Conservation (phyloP, 2,113 vertebrate species). For the Columbina picui region DNA sequence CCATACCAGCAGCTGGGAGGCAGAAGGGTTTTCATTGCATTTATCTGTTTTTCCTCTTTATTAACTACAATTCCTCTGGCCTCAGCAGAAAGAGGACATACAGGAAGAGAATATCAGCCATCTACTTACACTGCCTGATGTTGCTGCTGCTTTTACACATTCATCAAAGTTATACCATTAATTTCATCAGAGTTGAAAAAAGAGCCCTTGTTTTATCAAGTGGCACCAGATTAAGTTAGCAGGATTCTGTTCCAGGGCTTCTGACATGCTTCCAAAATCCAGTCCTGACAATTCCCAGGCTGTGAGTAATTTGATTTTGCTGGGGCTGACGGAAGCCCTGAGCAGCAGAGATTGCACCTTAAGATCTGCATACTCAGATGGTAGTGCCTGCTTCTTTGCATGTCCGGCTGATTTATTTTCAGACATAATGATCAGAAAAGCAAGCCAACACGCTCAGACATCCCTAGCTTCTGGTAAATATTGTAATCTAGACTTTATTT, state of each 20-base stretch:
- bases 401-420: neutral
- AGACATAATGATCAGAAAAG: neutral
- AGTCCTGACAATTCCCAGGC: neutral
- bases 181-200: neutral
- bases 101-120: neutral
- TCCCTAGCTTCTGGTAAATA: neutral
- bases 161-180: neutral
- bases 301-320: conserved; percentile 4
- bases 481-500: neutral
- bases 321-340: neutral
- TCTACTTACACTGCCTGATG: neutral
- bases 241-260: neutral
- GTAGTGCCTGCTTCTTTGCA: neutral
- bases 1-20: neutral
- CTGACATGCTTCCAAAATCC: neutral
- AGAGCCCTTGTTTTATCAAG: neutral
- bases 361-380: neutral
- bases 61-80: neutral
- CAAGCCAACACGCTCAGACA: neutral
- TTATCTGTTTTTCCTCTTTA: neutral
- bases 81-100: neutral
- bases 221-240: neutral
- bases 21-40: neutral
- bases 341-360: neutral
- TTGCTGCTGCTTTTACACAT: neutral